A percentile compares a stretch with the other conserved stretches of the same genome.
Conservation (phyloP, 2,797 vertebrate species). For the Sebastes taczanowskii region DNA sequence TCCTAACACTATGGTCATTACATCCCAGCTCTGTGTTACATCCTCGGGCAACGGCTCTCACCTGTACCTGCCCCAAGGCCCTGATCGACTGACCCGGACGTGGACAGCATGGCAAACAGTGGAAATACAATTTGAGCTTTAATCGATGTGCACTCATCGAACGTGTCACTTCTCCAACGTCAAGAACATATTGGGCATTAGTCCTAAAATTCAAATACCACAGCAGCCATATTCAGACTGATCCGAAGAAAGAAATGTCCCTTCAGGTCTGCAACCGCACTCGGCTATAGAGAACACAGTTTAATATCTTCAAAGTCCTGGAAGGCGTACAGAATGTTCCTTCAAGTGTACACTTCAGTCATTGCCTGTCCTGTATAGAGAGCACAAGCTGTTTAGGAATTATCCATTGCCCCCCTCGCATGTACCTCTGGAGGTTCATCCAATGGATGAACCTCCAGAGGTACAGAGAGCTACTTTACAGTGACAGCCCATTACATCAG, state of each 20-base stretch:
- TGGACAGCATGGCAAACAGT: background rate
- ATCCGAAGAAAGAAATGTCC: background rate
- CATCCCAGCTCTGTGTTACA: background rate
- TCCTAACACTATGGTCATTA: background rate
- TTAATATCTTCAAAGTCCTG: constrained; percentile 26
- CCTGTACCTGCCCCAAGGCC: background rate
- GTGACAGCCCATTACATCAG: constrained; percentile 23
- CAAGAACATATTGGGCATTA: background rate
- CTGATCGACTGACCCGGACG: background rate
- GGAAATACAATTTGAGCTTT: background rate
- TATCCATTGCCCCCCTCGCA: background rate
- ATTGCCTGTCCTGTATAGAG: constrained; percentile 4
- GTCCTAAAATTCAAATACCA: background rate
- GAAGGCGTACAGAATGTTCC: constrained; percentile 34
- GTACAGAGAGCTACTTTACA: constrained; percentile 22
- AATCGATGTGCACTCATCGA: background rate
- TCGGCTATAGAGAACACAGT: background rate
- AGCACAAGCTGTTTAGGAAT: constrained; percentile 30
- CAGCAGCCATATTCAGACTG: background rate
- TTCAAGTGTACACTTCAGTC: constrained; percentile 29
- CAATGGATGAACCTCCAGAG: constrained; percentile 5
- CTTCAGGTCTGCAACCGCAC: background rate
- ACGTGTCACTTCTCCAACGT: background rate
- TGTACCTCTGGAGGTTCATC: no score
- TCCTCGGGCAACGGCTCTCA: background rate